Evolutionary conservation across 2,888 invertebrate genomes (phyloP).

Genomic region (Rhopalosiphum nymphaeae): DNA sequence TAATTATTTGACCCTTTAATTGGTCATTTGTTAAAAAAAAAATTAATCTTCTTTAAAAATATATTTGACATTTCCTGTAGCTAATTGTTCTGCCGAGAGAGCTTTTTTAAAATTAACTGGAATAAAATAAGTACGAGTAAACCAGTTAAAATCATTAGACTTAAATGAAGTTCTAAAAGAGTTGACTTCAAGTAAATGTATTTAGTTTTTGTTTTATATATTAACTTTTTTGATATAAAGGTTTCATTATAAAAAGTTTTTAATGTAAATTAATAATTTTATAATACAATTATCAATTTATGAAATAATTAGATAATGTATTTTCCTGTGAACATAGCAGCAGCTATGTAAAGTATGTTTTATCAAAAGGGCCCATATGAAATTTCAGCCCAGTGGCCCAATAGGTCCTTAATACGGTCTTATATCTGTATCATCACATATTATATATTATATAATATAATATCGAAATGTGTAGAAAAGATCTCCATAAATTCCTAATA

Average conservation of each 20-base stretch:
- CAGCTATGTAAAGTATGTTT: neutral
- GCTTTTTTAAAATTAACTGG: neutral
- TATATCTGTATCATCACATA: too few species aligned
- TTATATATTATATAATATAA: too few species aligned
- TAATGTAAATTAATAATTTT: neutral
- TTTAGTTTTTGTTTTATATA: neutral
- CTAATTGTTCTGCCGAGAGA: neutral
- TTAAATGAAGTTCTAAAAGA: neutral
- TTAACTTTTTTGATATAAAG: neutral
- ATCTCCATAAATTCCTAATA: too few species aligned
- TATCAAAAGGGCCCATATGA: neutral
- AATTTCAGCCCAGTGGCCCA: neutral
- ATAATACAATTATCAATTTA: neutral
- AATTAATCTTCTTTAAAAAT: too few species aligned
- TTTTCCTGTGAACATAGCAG: neutral
- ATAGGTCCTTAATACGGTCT: neutral
- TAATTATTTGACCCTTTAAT: too few species aligned
- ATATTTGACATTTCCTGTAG: too few species aligned
- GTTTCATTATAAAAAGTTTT: too few species aligned
- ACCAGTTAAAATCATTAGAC: slow-evolving; percentile 2
- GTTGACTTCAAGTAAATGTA: neutral
- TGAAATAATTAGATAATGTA: neutral
- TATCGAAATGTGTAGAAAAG: too few species aligned
- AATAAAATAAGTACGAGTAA: neutral
- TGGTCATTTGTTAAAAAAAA: too few species aligned